Percentiles rank a stretch among this genome's conserved stretches.
phyloP scores from a whole-genome alignment of 2,888 invertebrate genomes.

The Drosophila infuscata region DNA sequence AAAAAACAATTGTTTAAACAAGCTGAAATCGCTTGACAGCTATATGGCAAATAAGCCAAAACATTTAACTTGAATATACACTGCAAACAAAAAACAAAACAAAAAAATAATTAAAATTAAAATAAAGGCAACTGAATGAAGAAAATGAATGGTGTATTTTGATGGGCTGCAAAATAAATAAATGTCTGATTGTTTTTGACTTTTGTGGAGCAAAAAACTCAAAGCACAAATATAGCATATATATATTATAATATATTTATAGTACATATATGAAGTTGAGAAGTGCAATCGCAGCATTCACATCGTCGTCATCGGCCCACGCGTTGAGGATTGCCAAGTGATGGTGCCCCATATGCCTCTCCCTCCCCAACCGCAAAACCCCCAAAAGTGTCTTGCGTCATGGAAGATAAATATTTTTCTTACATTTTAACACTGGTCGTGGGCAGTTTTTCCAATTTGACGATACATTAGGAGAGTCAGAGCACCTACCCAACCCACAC shows the following conservation, averaged over 20 bases:
- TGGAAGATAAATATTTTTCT: conserved; percentile 44
- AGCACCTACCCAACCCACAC: neutral
- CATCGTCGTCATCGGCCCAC: conserved; percentile 39
- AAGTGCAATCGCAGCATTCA: conserved; percentile 36
- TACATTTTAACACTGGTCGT: conserved; percentile 37
- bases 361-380: neutral
- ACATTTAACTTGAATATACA: conserved; percentile 52
- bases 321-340: conserved; percentile 35
- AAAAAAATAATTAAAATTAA: conserved; percentile 37
- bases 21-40: conserved; percentile 38
- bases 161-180: conserved; percentile 14
- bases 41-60: conserved; percentile 46
- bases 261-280: conserved; percentile 42
- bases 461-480: conserved; percentile 24
- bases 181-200: conserved; percentile 26
- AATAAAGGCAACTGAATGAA: conserved; percentile 15
- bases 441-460: conserved; percentile 60
- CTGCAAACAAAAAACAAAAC: neutral
- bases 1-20: conserved; percentile 60
- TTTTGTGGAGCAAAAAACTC: conserved; percentile 45
- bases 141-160: conserved; percentile 16
- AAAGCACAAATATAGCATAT: neutral
- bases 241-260: conserved; percentile 8
- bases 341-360: neutral
- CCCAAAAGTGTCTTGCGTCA: conserved; percentile 43